phyloP scores from a whole-genome alignment of 2,888 invertebrate species.

The Pseudoips prasinana region DNA sequence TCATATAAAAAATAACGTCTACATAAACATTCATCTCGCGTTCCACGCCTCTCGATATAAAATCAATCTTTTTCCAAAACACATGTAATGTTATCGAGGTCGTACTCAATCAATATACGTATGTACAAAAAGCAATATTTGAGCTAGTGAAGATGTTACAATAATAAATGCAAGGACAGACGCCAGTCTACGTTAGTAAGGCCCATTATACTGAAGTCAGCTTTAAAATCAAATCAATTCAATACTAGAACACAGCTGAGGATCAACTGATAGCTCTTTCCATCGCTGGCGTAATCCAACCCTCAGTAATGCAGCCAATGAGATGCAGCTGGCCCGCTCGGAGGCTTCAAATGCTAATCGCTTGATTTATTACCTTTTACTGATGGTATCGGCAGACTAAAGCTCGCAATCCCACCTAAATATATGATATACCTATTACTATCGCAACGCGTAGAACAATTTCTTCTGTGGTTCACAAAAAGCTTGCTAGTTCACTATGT shows the following conservation, averaged over 20 bases:
- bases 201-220: conserved; percentile 12
- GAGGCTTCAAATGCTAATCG: conserved; percentile 7
- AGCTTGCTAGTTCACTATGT: too few relatives aligned
- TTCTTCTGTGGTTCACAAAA: too few relatives aligned
- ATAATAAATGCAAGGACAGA: conserved; percentile 24
- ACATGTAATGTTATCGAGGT: conserved; percentile 22
- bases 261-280: conserved; percentile 4
- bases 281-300: conserved; percentile 6
- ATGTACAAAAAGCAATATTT: conserved; percentile 6
- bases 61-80: conserved; percentile 19
- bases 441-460: too few relatives aligned
- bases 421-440: too few relatives aligned
- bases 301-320: conserved; percentile 3
- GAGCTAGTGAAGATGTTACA: conserved; percentile 19
- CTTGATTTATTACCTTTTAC: conserved; percentile 13
- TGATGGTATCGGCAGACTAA: conserved; percentile 3
- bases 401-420: neutral
- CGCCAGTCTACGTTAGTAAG: conserved; percentile 8
- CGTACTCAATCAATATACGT: conserved; percentile 14
- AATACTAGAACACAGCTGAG: conserved; percentile 3
- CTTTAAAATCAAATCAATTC: conserved; percentile 12
- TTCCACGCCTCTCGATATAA: conserved; percentile 7
- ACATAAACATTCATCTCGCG: conserved; percentile 10
- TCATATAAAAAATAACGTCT: too few relatives aligned
- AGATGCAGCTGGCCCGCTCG: conserved; percentile 4